A percentile compares a stretch with the other conserved stretches of the same genome.
phyloP scores from a whole-genome alignment of 2,113 vertebrate species.

The Lampris megalopsis region DNA sequence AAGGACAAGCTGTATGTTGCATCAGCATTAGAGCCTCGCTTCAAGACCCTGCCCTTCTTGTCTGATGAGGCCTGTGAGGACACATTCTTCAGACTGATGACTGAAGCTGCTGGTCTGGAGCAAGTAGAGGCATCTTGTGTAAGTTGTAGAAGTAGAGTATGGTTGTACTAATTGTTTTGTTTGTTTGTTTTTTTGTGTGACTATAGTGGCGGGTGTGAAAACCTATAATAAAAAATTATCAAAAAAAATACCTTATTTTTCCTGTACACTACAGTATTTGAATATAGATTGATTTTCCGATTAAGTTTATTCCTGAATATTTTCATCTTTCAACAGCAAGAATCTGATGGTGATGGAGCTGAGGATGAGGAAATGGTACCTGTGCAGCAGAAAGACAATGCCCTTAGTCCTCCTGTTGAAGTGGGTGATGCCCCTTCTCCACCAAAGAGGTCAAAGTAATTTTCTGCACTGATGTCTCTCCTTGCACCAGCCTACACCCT shows the following conservation, averaged over 20 bases:
- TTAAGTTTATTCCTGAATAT: conserved; percentile 12
- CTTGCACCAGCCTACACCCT: no score
- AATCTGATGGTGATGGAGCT: neutral
- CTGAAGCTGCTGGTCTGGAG: conserved; percentile 23
- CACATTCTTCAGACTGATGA: conserved; percentile 20
- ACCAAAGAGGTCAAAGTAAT: no score
- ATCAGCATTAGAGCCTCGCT: no score
- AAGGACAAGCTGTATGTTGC: no score
- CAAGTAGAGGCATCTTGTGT: conserved; percentile 17
- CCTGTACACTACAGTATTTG: conserved; percentile 19
- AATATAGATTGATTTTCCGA: conserved; percentile 18
- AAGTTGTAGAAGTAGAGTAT: conserved; percentile 4
- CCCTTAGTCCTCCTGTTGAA: no score
- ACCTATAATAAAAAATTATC: no score
- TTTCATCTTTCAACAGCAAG: conserved; percentile 23
- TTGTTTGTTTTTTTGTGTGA: no score
- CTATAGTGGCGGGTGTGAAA: no score
- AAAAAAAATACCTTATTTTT: neutral
- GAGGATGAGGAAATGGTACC: neutral
- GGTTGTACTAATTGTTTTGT: no score
- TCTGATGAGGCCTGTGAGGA: conserved; percentile 20
- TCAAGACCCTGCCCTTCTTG: conserved; percentile 31
- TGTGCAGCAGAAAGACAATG: no score
- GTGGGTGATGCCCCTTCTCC: no score
- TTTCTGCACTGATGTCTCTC: no score